Evolutionary conservation across 2,797 vertebrate genomes (phyloP).

Genomic region (Borostomias antarcticus): DNA sequence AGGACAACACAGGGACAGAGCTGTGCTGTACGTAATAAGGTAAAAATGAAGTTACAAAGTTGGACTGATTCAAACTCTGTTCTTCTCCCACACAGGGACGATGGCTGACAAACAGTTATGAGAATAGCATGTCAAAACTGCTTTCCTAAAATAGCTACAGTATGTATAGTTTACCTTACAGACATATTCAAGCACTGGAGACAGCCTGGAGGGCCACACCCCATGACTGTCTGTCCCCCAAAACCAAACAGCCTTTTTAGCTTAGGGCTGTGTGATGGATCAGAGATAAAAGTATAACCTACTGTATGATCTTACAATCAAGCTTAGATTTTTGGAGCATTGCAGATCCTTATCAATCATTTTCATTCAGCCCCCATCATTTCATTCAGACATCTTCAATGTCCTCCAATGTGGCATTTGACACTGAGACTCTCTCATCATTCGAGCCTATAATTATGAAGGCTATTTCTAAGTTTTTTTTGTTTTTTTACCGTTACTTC

Average conservation of each 20-base stretch:
- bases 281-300: too few species aligned
- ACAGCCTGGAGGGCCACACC: conserved; percentile 53
- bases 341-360: too few species aligned
- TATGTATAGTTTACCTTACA: conserved; percentile 28
- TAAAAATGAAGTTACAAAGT: neutral
- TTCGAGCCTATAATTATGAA: too few species aligned
- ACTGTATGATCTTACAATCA: conserved; percentile 47
- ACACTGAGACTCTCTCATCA: too few species aligned
- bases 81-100: too few species aligned
- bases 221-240: conserved; percentile 22
- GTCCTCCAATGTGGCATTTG: neutral
- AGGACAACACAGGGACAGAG: too few species aligned
- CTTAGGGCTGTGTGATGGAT: too few species aligned
- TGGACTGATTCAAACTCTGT: neutral
- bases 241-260: neutral
- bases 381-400: too few species aligned
- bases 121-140: neutral
- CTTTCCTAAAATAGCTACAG: conserved; percentile 38
- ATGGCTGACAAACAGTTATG: too few species aligned
- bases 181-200: conserved; percentile 44
- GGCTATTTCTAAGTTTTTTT: too few species aligned
- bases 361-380: neutral
- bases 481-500: too few species aligned
- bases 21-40: too few species aligned
- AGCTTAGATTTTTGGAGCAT: neutral